Base-by-base conservation (phyloP, 2,113 vertebrate genomes). In the Thalassoma bifasciatum region DNA sequence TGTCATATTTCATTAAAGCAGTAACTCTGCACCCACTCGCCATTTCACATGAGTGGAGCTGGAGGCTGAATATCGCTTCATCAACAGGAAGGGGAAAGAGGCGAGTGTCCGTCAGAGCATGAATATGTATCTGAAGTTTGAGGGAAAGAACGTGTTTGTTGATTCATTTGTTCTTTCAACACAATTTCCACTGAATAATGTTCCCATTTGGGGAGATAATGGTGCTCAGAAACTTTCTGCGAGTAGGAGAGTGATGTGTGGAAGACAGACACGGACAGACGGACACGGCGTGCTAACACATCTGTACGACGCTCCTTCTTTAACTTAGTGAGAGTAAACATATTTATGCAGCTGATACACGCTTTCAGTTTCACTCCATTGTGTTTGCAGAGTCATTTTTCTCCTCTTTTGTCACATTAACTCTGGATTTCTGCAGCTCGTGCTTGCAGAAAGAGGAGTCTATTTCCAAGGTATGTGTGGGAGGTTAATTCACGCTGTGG, bases 91-190 rank as follows among this genome's bases (percentile, higher is more conserved):
- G 17, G 34, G 49, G 3, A 81, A 88, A 82, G 86, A 85, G 19
- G 75, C 64, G 49, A 37, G 82, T 78, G 94, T 66, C 71, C 52
- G 64, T 75, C 69, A 66, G 37, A 65, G 67, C 51, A 86, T 90
- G 87, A 90, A 89, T 90, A 89, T 88, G 79, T 73, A 90, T 87
- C 66, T 49, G 47, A 65, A 59, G 67, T 49, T 73, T 49, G 64
- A 66, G 68, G 51, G 26, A 30, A 40, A 64, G 47, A 51, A 73
- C 71, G 52, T 52, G 50, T 56, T 74, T 80, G 47, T 79, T 76
- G 71, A 83, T 86, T 88, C 63, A 84, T 88, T 92, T 79, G 69
- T 85, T 82, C 83, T 88, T 82, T 78, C 78, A 76, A 69, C 86
- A 78, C 71, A 75, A 69, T 81, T 83, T 84, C 74, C 77, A 51